phyloP scores from a whole-genome alignment of 2,888 invertebrate genomes.

The Troides helena region DNA sequence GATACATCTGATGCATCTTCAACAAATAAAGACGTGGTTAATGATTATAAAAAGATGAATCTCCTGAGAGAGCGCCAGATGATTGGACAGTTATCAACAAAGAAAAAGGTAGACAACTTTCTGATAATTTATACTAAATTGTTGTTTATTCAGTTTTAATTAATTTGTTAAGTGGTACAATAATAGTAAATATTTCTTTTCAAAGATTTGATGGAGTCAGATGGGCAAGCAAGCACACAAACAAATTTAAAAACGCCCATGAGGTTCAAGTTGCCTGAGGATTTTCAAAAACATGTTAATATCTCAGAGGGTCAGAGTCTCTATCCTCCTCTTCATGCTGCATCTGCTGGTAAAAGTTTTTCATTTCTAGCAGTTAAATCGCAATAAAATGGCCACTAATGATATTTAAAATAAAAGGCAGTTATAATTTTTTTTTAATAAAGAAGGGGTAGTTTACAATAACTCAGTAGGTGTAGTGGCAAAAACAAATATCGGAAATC shows the following conservation, averaged over 20 bases:
- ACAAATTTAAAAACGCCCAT: slow-evolving; percentile 41
- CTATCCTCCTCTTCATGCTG: slow-evolving; percentile 62
- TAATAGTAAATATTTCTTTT: neutral
- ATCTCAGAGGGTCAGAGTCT: slow-evolving; percentile 47
- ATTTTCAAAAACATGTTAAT: slow-evolving; percentile 54
- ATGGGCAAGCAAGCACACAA: slow-evolving; percentile 38
- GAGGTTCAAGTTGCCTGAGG: slow-evolving; percentile 59
- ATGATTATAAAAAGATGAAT: slow-evolving; percentile 41
- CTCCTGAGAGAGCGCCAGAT: slow-evolving; percentile 57
- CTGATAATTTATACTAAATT: neutral
- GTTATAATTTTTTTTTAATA: no score
- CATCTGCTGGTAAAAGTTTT: slow-evolving; percentile 58
- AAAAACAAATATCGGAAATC: no score
- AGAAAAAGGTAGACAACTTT: slow-evolving; percentile 54
- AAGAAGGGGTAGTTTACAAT: no score
- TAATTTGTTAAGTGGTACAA: neutral
- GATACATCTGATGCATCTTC: slow-evolving; percentile 37
- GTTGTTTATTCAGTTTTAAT: neutral
- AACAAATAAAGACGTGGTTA: slow-evolving; percentile 15
- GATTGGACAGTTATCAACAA: slow-evolving; percentile 68
- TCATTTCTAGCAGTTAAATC: neutral
- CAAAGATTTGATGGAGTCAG: slow-evolving; percentile 55
- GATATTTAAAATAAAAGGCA: no score
- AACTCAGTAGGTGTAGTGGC: no score
- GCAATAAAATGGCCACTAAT: no score